Conservation (phyloP, 2,113 vertebrate genomes). For the Myxocyprinus asiaticus region DNA sequence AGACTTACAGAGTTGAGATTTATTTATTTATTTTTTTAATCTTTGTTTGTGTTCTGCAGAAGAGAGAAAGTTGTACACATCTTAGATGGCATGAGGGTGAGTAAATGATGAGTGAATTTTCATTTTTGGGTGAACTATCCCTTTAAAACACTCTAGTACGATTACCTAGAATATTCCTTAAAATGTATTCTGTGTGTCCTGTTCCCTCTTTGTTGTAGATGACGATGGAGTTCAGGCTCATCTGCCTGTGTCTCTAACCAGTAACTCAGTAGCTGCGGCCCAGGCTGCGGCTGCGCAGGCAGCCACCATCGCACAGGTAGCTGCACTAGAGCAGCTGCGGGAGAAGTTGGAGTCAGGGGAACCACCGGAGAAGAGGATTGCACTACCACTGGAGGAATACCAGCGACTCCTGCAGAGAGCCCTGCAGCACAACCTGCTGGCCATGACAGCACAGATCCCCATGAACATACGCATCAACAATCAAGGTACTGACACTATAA, state of each 20-base stretch:
- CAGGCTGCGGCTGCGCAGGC: constrained; percentile 84
- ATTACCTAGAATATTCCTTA: too few species aligned
- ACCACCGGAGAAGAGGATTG: constrained; percentile 95
- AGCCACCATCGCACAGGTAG: constrained; percentile 84
- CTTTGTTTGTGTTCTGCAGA: too few species aligned
- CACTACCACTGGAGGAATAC: constrained; percentile 85
- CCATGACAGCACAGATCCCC: constrained; percentile 92
- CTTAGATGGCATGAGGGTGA: too few species aligned
- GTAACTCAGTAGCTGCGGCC: constrained; percentile 83
- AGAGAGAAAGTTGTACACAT: too few species aligned
- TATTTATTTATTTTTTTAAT: too few species aligned
- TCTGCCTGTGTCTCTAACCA: constrained; percentile 75
- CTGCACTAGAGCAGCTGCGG: constrained; percentile 90
- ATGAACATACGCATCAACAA: constrained; percentile 98
- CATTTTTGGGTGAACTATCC: too few species aligned
- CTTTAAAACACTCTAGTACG: too few species aligned
- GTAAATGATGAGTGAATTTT: too few species aligned
- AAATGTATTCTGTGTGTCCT: neutral
- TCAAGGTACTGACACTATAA: constrained; percentile 77
- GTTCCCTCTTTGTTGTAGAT: constrained; percentile 65
- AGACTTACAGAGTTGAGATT: too few species aligned
- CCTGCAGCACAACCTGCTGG: constrained; percentile 93
- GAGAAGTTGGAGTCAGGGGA: constrained; percentile 93
- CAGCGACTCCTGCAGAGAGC: constrained; percentile 91
- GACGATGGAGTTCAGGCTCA: constrained; percentile 82